Evolutionary conservation across 2,797 vertebrate species (phyloP).

Genomic region (Mormyrops attenuatus): DNA sequence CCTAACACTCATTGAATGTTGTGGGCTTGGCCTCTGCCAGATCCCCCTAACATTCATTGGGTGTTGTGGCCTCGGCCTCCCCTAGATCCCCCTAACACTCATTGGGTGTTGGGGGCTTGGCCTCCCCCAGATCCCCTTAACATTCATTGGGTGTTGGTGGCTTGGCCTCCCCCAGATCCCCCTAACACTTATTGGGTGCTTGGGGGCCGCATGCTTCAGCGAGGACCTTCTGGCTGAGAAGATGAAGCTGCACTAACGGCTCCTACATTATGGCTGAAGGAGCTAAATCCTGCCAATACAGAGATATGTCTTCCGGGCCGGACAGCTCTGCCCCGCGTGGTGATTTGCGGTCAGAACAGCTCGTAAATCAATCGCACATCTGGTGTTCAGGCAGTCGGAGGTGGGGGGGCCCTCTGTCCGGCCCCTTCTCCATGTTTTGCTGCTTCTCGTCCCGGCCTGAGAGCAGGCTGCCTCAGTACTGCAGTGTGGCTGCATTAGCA

Average conservation of each 20-base stretch:
- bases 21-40: too few relatives aligned
- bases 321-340: not conserved
- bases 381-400: not conserved
- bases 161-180: not conserved
- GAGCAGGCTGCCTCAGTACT: not conserved
- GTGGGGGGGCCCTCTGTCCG: not conserved
- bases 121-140: not conserved
- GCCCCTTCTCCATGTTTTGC: not conserved
- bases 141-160: not conserved
- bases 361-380: conserved; percentile 1
- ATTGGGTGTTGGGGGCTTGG: not conserved
- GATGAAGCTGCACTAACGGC: not conserved
- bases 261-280: not conserved
- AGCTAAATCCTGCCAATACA: not conserved
- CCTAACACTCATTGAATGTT: not conserved
- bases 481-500: not conserved
- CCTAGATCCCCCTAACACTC: not conserved
- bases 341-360: not conserved
- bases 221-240: too few relatives aligned
- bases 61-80: not conserved
- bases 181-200: not conserved
- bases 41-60: not conserved
- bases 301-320: not conserved
- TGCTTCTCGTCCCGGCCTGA: not conserved
- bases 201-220: not conserved